These are phyloP conservation scores for Chrysemys picta DNA, from an alignment of 2,113 vertebrate genomes.

Conservation along the genomic window DNA sequence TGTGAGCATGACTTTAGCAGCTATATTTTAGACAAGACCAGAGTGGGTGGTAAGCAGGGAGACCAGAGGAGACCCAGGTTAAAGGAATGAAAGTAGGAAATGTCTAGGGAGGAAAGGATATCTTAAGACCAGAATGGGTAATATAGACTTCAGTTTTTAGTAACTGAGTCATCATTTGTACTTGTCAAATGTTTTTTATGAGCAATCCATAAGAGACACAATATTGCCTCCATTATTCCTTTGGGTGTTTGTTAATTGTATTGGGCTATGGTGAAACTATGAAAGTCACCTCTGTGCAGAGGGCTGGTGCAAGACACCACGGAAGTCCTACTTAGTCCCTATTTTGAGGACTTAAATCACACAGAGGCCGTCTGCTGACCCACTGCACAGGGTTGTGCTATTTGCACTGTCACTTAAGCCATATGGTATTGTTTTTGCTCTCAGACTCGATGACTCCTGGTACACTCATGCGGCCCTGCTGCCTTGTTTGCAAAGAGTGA, in stretches of 20 bases:
- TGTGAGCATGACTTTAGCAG: not conserved
- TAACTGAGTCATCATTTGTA: accelerated
- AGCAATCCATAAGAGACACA: too few species aligned
- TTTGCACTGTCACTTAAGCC: not conserved
- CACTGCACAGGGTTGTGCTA: not conserved
- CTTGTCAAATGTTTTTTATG: not conserved
- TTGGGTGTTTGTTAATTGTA: not conserved
- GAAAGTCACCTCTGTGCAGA: not conserved
- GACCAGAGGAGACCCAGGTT: too few species aligned
- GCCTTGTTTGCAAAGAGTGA: too few species aligned
- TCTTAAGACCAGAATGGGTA: not conserved
- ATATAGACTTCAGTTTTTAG: not conserved
- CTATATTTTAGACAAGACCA: not conserved
- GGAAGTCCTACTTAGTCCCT: not conserved
- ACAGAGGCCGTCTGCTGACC: not conserved
- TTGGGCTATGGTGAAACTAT: not conserved
- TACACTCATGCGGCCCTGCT: too few species aligned
- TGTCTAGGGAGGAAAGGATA: not conserved
- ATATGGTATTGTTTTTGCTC: not conserved
- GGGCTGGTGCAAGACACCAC: accelerated
- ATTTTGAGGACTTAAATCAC: not conserved
- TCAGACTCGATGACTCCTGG: not conserved
- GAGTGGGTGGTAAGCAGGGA: not conserved
- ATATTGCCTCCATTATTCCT: not conserved
- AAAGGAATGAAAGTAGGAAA: not conserved